Evolutionary conservation across 2,888 invertebrate genomes (phyloP).

Genomic region (Deladenus siricidicola): DNA sequence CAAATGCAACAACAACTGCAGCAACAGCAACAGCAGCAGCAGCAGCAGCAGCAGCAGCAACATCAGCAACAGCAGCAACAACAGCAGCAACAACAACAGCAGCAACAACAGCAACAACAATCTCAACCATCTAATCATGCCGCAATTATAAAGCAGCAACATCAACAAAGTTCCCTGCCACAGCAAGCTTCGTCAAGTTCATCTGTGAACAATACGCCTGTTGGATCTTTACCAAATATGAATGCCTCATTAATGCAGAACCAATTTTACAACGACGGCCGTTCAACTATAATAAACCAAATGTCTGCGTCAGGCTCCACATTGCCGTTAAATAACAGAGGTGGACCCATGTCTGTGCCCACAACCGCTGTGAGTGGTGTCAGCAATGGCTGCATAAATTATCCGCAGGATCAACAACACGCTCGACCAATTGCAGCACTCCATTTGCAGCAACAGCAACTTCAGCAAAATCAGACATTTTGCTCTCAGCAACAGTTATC

Average conservation of each 20-base stretch:
- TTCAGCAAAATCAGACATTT: slow-evolving; percentile 1
- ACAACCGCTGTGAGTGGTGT: background rate
- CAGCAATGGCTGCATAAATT: background rate
- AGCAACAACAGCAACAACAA: slow-evolving; percentile 9
- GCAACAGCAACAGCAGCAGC: background rate
- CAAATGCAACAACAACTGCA: slow-evolving; percentile 11
- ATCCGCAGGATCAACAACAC: slow-evolving; percentile 13
- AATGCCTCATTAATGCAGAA: slow-evolving; percentile 11
- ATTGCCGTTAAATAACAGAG: too few species aligned
- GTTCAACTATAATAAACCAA: too few species aligned
- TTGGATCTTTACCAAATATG: slow-evolving; percentile 30
- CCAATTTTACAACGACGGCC: background rate
- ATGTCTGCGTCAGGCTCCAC: too few species aligned
- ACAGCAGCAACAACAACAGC: slow-evolving; percentile 1
- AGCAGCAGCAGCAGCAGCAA: slow-evolving; percentile 4
- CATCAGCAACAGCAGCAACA: background rate
- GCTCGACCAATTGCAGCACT: too few species aligned
- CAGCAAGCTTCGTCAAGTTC: background rate
- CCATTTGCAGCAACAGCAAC: slow-evolving; percentile 13
- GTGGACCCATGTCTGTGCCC: background rate
- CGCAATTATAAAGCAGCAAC: too few species aligned
- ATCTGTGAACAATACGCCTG: slow-evolving; percentile 8
- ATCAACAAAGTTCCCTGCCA: too few species aligned
- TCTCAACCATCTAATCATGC: too few species aligned
- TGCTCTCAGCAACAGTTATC: background rate